Evolutionary conservation across 2,888 invertebrate genomes (phyloP), one percentile per base, ranked within the genome.

Genomic region (Callyntrura guangdongensis): DNA sequence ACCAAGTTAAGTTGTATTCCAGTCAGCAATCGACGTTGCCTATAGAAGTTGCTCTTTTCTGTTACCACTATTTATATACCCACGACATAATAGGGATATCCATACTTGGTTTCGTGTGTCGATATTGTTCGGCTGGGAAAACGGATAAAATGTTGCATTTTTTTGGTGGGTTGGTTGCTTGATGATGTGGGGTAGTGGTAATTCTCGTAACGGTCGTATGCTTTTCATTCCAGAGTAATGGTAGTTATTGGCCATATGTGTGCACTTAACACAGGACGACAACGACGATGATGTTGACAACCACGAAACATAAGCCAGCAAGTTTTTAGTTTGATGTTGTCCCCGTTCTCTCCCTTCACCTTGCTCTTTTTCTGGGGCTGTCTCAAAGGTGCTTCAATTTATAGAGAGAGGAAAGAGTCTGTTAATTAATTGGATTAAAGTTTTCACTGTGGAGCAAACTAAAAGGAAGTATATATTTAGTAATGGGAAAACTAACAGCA

Each of bases 401-500:
- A 36, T 36, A 36, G 2, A 36, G 36, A 36, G 36, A 36, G 69
- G 69, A 56, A 56, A 69, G 22, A 85, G 25, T 27, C 59, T 27
- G 64, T n/a, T 88, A 88, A 88, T 88, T 88, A 88, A 88, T 88
- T 88, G 88, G 69, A 88, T 87, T 87, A 87, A 87, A 79, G 45
- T 87, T 87, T 87, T 67, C 79, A 82, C 59, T 81, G 59, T 6
- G 17, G 61, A 36, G 47, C 36, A 67, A 25, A 36, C 36, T 36
- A 36, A 6, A 36, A 36, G 6, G 36, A 36, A 36, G 36, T 36
- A 36, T 36, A 6, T 36, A 36, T 36, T 36, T 6, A 36, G 36
- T 36, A 36, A 36, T 36, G 36, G 36, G 36, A 36, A 36, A 36
- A 36, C 36, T 36, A 36, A 36, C 36, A 36, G 36, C 17, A 59